Base-by-base conservation (phyloP, 2,797 vertebrate genomes). In the Ceyx erithaca region DNA sequence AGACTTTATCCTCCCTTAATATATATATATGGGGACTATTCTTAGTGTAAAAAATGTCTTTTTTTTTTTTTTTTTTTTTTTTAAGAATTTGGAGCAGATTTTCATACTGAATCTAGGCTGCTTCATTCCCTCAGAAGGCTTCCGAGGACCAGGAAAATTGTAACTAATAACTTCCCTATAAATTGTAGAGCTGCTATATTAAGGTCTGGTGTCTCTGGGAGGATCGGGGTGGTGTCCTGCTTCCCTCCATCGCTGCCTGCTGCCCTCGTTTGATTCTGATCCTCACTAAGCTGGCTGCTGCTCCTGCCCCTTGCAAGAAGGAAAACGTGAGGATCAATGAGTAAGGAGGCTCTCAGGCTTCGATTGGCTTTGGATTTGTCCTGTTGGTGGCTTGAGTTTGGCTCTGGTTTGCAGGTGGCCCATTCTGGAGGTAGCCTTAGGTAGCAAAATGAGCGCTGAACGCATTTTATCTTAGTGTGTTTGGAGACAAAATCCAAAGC, bases 181-280 rank as follows among this genome's bases (percentile, higher is more conserved):
- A 94, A 94, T 90, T 92, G 81, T 94, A 51, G 79, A 89, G 86
- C 75, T 95, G 55, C 96, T 96, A 92, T 96, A 95, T 96, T 96
- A 89, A 90, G 90, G 46, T 75, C 71, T 90, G 51, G 94, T 97
- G 90, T 95, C 94, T 96, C 93, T 84, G 95, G 96, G 94, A 93
- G 81, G 90, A 90, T 64, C 26, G 3, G 75, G 61, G 66, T 85
- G 73, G 81, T 80, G 94, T 95, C 79, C 89, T 91, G 69, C 88
- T 96, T 93, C 95, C 81, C 75, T 89, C 83, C 83, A 31, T 72
- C 62, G 31, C 88, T 76, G 28, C 2, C 2, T 1, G 25, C 23
- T 94, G 95, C 62, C 94, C 96, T 90, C 78, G 61, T 95, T 94
- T 94, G 71, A 46, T 90, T 91, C 66, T 80, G 90, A 51, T 75